These are phyloP conservation scores for Lepus americanus DNA, from an alignment of 2,113 vertebrate species.

Conservation along the genomic window DNA sequence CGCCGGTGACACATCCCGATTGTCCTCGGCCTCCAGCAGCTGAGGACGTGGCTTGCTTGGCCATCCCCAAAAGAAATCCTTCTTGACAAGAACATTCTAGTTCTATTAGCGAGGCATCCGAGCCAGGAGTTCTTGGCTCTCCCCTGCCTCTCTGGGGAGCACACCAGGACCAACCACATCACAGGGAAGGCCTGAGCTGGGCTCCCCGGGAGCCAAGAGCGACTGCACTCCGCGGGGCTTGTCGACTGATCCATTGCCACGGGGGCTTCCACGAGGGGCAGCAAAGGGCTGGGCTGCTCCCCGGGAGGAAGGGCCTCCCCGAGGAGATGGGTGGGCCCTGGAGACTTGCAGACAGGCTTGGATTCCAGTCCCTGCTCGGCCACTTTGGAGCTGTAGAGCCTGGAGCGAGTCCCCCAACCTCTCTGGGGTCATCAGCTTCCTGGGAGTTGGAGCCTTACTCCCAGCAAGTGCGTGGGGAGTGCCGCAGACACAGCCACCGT, in stretches of 20 bases:
- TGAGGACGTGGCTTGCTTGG: conserved; percentile 23
- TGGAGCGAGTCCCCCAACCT: neutral
- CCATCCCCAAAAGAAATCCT: neutral
- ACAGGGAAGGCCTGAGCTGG: no score
- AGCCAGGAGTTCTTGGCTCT: neutral
- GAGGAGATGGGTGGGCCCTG: rapidly evolving
- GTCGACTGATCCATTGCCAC: neutral
- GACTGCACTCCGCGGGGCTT: neutral
- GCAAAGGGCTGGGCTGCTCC: neutral
- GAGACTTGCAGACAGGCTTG: neutral
- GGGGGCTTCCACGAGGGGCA: neutral
- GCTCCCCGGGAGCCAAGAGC: neutral
- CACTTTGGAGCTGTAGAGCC: neutral
- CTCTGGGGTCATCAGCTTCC: neutral
- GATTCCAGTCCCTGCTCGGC: neutral
- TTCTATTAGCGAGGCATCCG: neutral
- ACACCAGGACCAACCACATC: neutral
- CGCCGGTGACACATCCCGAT: neutral
- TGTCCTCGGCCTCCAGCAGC: neutral
- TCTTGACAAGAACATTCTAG: conserved; percentile 27
- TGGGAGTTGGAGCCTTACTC: rapidly evolving
- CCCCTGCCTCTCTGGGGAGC: neutral
- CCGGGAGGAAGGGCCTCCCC: rapidly evolving
- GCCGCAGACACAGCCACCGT: rapidly evolving
- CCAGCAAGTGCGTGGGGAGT: rapidly evolving